Conservation (phyloP, 2,888 invertebrate species). For the Pristionchus exspectatus region DNA sequence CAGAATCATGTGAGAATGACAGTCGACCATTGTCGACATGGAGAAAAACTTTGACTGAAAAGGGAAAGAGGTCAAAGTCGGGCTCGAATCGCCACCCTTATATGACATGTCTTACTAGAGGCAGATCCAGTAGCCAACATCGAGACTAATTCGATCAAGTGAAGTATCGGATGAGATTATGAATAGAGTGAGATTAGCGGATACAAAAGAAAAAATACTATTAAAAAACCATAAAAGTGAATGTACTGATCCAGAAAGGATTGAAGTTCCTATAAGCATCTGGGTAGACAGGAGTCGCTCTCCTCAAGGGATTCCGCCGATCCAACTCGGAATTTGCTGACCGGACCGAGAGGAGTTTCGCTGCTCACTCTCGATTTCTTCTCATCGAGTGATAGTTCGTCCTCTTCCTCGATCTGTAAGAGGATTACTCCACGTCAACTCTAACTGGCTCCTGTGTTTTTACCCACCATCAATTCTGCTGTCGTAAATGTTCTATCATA, state of each 20-base stretch:
- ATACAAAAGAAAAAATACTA: too few species aligned
- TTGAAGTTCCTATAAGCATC: too few species aligned
- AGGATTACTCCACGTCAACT: not conserved
- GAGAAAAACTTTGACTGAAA: too few species aligned
- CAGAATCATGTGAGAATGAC: too few species aligned
- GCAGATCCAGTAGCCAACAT: not conserved
- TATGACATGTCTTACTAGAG: constrained; percentile 12
- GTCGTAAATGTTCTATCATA: not conserved
- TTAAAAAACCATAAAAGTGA: too few species aligned
- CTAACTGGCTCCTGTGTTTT: not conserved
- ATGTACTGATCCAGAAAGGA: too few species aligned
- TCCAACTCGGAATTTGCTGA: not conserved
- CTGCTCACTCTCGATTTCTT: not conserved
- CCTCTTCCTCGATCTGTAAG: not conserved
- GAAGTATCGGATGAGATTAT: too few species aligned
- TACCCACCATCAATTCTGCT: not conserved
- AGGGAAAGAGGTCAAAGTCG: not conserved
- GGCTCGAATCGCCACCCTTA: constrained; percentile 13
- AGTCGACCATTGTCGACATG: too few species aligned
- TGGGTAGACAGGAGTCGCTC: not conserved
- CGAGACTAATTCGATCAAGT: not conserved
- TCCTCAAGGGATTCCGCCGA: not conserved
- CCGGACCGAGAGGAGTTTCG: not conserved
- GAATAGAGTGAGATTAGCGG: too few species aligned
- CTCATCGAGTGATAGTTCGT: not conserved